Conservation (phyloP, 2,113 vertebrate genomes). For the Chlorodrepanis virens region DNA sequence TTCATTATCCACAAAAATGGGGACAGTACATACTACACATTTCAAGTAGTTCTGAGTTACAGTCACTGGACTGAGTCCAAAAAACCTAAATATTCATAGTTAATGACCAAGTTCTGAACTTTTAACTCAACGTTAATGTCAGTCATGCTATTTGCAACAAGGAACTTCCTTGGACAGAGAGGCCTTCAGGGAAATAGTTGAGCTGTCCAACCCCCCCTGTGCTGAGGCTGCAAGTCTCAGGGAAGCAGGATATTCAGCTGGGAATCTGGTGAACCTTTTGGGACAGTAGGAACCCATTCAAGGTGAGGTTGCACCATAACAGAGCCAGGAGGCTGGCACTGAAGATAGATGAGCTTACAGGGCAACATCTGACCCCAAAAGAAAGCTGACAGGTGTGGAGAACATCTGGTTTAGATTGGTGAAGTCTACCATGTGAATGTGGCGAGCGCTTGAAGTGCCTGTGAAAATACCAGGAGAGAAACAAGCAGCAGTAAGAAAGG, state of each 20-base stretch:
- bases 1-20: background rate
- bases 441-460: background rate
- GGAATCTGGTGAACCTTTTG: background rate
- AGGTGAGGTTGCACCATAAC: background rate
- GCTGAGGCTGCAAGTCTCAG: background rate
- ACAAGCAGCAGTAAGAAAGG: background rate
- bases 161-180: background rate
- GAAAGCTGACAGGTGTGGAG: background rate
- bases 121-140: background rate
- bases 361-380: background rate
- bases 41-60: background rate
- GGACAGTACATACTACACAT: background rate
- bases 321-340: background rate
- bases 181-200: background rate
- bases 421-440: background rate
- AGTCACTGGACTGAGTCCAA: background rate
- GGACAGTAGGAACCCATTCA: background rate
- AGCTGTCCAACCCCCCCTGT: background rate
- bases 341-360: background rate
- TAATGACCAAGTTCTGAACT: background rate
- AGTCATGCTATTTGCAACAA: background rate
- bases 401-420: background rate
- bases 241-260: background rate
- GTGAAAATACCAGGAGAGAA: background rate
- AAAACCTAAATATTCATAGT: background rate